Percentiles rank a stretch among this genome's conserved stretches.
Evolutionary conservation across 2,888 invertebrate genomes (phyloP).

Genomic region (Malthinus flaveolus): DNA sequence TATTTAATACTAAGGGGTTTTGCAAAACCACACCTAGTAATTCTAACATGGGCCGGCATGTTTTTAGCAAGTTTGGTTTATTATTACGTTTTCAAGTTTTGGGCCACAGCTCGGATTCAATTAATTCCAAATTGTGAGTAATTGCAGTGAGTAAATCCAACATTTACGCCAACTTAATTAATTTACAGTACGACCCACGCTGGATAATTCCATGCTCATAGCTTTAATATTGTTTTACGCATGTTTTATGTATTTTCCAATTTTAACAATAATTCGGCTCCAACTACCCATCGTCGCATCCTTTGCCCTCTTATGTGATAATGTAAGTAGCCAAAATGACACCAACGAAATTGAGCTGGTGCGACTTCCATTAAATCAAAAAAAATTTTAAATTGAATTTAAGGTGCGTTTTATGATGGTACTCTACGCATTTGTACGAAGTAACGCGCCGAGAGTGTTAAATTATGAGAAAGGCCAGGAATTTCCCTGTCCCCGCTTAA

Average conservation of each 20-base stretch:
- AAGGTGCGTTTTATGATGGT: slow-evolving; percentile 85
- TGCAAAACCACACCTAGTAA: slow-evolving; percentile 61
- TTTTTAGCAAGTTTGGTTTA: slow-evolving; percentile 52
- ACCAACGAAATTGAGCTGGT: too few relatives aligned
- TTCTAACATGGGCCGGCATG: slow-evolving; percentile 61
- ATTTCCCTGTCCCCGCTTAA: slow-evolving; percentile 62
- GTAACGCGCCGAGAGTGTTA: slow-evolving; percentile 66
- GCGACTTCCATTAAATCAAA: too few relatives aligned
- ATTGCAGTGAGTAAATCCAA: too few relatives aligned
- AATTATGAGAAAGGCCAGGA: slow-evolving; percentile 51
- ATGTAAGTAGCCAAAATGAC: too few relatives aligned
- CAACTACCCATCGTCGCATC: not conserved
- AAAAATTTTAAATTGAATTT: slow-evolving; percentile 31
- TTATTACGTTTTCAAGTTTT: slow-evolving; percentile 55
- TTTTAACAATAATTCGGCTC: not conserved
- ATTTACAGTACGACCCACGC: too few relatives aligned
- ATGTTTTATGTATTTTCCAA: not conserved
- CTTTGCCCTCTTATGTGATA: not conserved
- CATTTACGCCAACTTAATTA: too few relatives aligned
- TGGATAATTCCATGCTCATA: slow-evolving; percentile 3
- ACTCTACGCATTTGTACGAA: slow-evolving; percentile 78
- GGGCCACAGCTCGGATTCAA: slow-evolving; percentile 53
- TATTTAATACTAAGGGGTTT: slow-evolving; percentile 63
- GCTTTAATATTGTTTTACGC: not conserved
- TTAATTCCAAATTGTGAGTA: slow-evolving; percentile 48